A percentile compares a stretch with the other conserved stretches of the same genome.
Conservation (phyloP, 2,888 invertebrate genomes). For the Blastobasis lacticolella region DNA sequence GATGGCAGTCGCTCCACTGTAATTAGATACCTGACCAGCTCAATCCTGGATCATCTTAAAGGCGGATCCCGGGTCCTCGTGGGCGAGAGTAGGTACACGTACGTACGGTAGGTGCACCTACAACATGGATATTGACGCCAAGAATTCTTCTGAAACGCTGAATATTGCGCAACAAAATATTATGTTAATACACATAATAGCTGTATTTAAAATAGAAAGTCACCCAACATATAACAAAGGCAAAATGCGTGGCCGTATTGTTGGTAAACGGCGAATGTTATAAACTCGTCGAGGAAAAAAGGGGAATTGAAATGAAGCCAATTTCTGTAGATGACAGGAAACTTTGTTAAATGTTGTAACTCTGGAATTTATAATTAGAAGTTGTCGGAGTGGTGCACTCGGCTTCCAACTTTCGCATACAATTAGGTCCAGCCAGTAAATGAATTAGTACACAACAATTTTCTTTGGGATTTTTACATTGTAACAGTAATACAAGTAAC, state of each 20-base stretch:
- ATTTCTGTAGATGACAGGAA: slow-evolving; percentile 49
- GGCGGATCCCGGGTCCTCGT: no score
- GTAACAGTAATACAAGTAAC: no score
- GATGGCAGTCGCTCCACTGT: no score
- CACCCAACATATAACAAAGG: slow-evolving; percentile 17
- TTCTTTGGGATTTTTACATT: no score
- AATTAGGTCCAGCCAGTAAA: slow-evolving; percentile 33
- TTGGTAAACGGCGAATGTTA: slow-evolving; percentile 27
- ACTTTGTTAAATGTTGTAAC: slow-evolving; percentile 52
- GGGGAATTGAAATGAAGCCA: slow-evolving; percentile 36
- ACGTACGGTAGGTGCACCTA: no score
- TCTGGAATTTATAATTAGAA: slow-evolving; percentile 49
- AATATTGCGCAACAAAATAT: neutral
- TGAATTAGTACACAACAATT: neutral
- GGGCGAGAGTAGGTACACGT: no score
- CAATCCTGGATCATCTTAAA: no score
- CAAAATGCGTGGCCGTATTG: slow-evolving; percentile 25
- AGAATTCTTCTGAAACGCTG: no score
- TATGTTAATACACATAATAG: neutral
- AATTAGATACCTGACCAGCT: no score
- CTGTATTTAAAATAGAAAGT: neutral
- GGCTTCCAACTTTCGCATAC: slow-evolving; percentile 36
- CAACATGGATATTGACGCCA: no score
- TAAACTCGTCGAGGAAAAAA: slow-evolving; percentile 25
- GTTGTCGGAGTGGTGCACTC: slow-evolving; percentile 32